These are phyloP conservation scores for Hyppa rectilinea DNA, from an alignment of 2,888 invertebrate genomes.

Conservation along the genomic window DNA sequence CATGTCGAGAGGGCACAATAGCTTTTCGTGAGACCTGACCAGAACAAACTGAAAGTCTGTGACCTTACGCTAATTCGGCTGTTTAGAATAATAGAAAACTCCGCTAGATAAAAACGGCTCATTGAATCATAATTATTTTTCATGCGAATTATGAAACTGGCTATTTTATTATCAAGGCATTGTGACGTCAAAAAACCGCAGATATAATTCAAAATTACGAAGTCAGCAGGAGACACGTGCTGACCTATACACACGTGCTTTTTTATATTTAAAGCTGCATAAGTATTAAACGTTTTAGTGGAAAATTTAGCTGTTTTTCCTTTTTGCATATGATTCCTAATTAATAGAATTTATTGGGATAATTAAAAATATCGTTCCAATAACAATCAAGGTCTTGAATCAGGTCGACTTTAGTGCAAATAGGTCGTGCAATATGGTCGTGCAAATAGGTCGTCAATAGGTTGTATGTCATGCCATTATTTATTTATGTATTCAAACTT, in stretches of 20 bases:
- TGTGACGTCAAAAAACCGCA: constrained; percentile 4
- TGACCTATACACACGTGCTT: neutral
- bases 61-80: no score
- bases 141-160: neutral
- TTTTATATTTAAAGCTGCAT: neutral
- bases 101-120: neutral
- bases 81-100: neutral
- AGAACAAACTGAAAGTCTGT: neutral
- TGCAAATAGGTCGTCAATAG: neutral
- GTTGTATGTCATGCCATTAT: neutral
- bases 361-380: constrained; percentile 21
- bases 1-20: neutral
- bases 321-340: neutral
- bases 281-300: neutral
- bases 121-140: neutral
- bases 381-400: neutral
- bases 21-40: neutral
- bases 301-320: no score
- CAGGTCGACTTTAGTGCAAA: constrained; percentile 4
- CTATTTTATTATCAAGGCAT: neutral
- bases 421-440: neutral
- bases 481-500: no score
- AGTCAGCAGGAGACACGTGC: constrained; percentile 1
- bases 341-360: neutral
- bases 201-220: neutral